Percentiles rank a stretch among this genome's conserved stretches.
These are phyloP conservation scores for Odontomyia ornata DNA, from an alignment of 2,888 invertebrate genomes.

Conservation along the genomic window DNA sequence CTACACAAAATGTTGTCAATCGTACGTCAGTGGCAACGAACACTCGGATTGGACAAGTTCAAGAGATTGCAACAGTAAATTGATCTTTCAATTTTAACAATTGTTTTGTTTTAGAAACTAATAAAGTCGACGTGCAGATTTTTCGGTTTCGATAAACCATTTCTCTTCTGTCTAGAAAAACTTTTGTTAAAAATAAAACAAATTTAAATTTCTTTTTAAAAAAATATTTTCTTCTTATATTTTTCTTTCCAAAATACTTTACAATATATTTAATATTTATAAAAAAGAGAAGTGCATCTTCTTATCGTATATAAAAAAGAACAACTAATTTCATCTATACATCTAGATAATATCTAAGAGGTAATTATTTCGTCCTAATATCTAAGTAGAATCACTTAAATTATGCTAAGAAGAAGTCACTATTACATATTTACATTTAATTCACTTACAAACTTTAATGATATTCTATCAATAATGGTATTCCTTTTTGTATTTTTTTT, in stretches of 20 bases:
- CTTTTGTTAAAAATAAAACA: neutral
- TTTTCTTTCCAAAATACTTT: constrained; percentile 39
- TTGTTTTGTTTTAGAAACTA: too few species aligned
- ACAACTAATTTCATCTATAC: neutral
- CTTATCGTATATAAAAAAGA: neutral
- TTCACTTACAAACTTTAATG: neutral
- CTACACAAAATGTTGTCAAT: too few species aligned
- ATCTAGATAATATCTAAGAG: constrained; percentile 23
- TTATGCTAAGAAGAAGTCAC: neutral
- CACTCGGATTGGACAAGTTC: too few species aligned
- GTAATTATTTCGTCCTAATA: neutral
- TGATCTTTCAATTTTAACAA: too few species aligned
- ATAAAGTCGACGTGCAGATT: too few species aligned
- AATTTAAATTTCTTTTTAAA: constrained; percentile 26
- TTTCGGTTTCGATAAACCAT: too few species aligned
- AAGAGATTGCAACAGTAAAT: too few species aligned
- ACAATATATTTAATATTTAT: constrained; percentile 34
- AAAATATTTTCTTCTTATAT: constrained; percentile 36
- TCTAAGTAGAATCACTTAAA: constrained; percentile 28
- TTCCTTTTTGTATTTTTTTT: too few species aligned
- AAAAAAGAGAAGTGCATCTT: constrained; percentile 25
- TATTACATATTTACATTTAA: neutral
- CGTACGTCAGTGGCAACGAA: too few species aligned
- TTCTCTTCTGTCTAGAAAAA: too few species aligned
- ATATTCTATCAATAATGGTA: neutral